Percentiles rank a stretch among this genome's conserved stretches.
phyloP scores from a whole-genome alignment of 2,888 invertebrate genomes.

The Noctua pronuba region DNA sequence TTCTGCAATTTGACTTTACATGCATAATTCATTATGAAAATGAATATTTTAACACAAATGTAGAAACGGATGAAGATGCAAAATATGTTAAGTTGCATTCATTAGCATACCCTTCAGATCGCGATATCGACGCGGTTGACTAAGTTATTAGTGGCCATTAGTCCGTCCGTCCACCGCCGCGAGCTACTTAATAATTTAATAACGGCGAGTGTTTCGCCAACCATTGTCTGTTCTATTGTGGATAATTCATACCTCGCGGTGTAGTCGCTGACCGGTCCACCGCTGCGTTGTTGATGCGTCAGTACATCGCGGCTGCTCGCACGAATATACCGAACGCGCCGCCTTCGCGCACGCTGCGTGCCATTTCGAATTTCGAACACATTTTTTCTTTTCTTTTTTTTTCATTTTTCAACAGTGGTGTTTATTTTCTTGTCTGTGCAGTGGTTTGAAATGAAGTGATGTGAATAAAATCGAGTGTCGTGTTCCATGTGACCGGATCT shows the following conservation, averaged over 20 bases:
- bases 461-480: constrained; percentile 67
- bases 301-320: constrained; percentile 81
- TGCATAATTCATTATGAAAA: constrained; percentile 1
- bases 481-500: constrained; percentile 72
- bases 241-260: constrained; percentile 81
- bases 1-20: neutral
- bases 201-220: constrained; percentile 79
- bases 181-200: constrained; percentile 84
- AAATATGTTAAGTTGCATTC: constrained; percentile 30
- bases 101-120: constrained; percentile 45
- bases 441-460: constrained; percentile 68
- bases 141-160: constrained; percentile 63
- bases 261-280: constrained; percentile 76
- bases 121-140: constrained; percentile 50
- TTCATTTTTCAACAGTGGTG: constrained; percentile 60
- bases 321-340: constrained; percentile 71
- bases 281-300: constrained; percentile 81
- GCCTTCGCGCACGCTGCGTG: constrained; percentile 71
- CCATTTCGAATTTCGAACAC: constrained; percentile 62
- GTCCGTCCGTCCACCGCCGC: constrained; percentile 66
- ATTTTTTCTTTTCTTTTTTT: constrained; percentile 62
- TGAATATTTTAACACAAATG: constrained; percentile 1
- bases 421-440: constrained; percentile 59
- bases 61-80: constrained; percentile 16
- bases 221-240: constrained; percentile 74